A percentile compares a stretch with the other conserved stretches of the same genome.
Evolutionary conservation across 1,140 invertebrate species (phyloP).

Genomic region (Zaprionus gabonicus): DNA sequence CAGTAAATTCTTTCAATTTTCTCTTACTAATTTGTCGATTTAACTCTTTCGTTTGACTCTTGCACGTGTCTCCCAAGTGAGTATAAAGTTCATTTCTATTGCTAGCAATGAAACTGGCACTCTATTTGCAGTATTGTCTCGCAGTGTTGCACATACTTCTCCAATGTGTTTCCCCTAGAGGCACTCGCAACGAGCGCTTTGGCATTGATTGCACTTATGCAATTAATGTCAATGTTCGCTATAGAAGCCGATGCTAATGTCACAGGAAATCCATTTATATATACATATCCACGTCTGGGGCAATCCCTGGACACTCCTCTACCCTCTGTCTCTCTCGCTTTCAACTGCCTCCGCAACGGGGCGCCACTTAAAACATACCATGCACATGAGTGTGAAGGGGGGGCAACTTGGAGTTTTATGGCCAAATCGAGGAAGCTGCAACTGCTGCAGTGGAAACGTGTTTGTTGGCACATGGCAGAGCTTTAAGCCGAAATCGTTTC

Average conservation of each 20-base stretch:
- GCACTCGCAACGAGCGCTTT: slow-evolving; percentile 31
- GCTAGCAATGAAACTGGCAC: not conserved
- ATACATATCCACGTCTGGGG: slow-evolving; percentile 16
- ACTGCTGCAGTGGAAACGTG: slow-evolving; percentile 54
- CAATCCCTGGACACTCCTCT: not conserved
- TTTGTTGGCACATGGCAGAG: slow-evolving; percentile 55
- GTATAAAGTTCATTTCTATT: not conserved
- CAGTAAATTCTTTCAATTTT: no score
- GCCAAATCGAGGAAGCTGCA: slow-evolving; percentile 59
- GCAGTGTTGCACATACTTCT: slow-evolving; percentile 5
- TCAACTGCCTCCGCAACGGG: slow-evolving; percentile 4
- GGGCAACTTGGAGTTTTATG: slow-evolving; percentile 55
- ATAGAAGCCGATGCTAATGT: slow-evolving; percentile 42
- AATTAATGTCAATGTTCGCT: slow-evolving; percentile 63
- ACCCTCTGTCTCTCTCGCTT: not conserved
- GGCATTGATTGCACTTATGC: slow-evolving; percentile 71
- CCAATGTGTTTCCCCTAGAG: not conserved
- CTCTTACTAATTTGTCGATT: no score
- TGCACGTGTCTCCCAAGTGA: not conserved
- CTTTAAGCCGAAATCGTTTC: slow-evolving; percentile 65
- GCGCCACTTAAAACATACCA: slow-evolving; percentile 54
- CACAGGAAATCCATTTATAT: slow-evolving; percentile 69
- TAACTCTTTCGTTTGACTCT: not conserved
- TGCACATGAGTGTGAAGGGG: not conserved
- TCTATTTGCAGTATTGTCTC: slow-evolving; percentile 6